Evolutionary conservation across 2,113 vertebrate genomes (phyloP).

Genomic region (Erythrolamprus reginae): DNA sequence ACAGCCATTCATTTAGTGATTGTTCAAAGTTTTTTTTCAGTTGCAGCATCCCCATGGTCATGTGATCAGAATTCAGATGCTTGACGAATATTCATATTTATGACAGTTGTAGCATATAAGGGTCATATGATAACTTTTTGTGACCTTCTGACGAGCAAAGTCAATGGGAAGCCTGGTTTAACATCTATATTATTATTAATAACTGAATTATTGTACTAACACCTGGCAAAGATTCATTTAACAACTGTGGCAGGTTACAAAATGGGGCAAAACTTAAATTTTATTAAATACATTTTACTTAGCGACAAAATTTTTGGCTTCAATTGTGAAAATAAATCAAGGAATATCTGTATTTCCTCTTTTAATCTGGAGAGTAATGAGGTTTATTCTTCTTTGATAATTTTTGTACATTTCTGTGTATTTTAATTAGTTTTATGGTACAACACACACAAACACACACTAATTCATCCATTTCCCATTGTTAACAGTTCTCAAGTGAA

Average conservation of each 20-base stretch:
- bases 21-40: not conserved
- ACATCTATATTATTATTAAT: too few relatives aligned
- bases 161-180: not conserved
- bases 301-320: not conserved
- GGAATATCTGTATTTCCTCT: not conserved
- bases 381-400: not conserved
- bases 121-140: not conserved
- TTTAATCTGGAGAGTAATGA: not conserved
- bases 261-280: not conserved
- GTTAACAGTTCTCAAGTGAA: not conserved
- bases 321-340: not conserved
- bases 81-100: not conserved
- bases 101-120: not conserved
- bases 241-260: not conserved
- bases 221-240: not conserved
- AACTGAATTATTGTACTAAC: too few relatives aligned
- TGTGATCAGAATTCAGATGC: not conserved
- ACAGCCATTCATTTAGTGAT: not conserved
- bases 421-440: not conserved
- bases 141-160: not conserved
- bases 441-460: not conserved
- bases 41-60: not conserved
- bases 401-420: not conserved
- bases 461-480: not conserved
- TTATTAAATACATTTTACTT: not conserved